Percentiles rank a stretch among this genome's conserved stretches.
phyloP scores from a whole-genome alignment of 1,140 invertebrate species.

The Charaxes varanes region DNA sequence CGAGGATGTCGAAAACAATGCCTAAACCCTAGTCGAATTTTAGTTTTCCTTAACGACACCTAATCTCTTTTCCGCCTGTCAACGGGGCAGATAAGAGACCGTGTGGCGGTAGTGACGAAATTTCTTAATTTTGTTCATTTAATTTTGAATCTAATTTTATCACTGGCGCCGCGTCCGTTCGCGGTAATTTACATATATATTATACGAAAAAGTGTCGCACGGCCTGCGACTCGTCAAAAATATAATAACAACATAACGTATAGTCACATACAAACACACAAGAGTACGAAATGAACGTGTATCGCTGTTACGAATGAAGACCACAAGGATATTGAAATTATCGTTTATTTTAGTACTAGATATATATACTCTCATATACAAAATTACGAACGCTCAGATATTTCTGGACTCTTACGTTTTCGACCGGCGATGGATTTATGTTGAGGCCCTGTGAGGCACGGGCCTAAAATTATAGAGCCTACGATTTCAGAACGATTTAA shows the following conservation, averaged over 20 bases:
- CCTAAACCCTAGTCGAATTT: slow-evolving; percentile 67
- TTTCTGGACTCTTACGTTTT: slow-evolving; percentile 15
- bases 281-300: slow-evolving; percentile 56
- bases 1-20: slow-evolving; percentile 69
- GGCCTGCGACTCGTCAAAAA: slow-evolving; percentile 44
- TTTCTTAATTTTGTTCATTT: slow-evolving; percentile 58
- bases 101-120: slow-evolving; percentile 29
- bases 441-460: too few species aligned
- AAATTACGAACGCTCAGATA: slow-evolving; percentile 42
- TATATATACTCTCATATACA: slow-evolving; percentile 45
- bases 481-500: too few species aligned
- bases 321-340: slow-evolving; percentile 70
- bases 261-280: slow-evolving; percentile 45
- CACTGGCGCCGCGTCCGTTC: slow-evolving; percentile 62
- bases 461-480: too few species aligned
- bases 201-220: slow-evolving; percentile 49
- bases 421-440: too few species aligned
- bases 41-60: slow-evolving; percentile 26
- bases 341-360: slow-evolving; percentile 40
- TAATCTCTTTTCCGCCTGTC: slow-evolving; percentile 14
- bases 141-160: slow-evolving; percentile 71
- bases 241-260: slow-evolving; percentile 42
- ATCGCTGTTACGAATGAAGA: slow-evolving; percentile 68
- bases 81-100: slow-evolving; percentile 19
- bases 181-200: slow-evolving; percentile 66